Conservation (phyloP, 2,888 invertebrate species). For the Girardia tigrina region DNA sequence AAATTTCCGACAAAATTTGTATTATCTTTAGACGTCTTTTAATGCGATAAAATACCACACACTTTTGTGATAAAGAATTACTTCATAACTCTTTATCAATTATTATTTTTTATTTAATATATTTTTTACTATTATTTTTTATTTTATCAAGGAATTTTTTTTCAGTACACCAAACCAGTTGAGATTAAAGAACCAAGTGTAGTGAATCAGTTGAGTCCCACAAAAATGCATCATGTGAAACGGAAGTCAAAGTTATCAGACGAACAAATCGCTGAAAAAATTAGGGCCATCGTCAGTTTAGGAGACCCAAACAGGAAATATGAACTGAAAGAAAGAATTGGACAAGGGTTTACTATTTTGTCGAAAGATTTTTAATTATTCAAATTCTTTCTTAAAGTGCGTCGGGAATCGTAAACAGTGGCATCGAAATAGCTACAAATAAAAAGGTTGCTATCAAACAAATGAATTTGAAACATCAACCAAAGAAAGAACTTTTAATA, state of each 20-base stretch:
- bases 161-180: slow-evolving; percentile 28
- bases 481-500: slow-evolving; percentile 81
- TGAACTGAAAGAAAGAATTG: slow-evolving; percentile 39
- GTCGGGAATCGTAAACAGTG: slow-evolving; percentile 35
- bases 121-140: too few species aligned
- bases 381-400: not conserved
- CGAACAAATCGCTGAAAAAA: slow-evolving; percentile 63
- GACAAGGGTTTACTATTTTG: slow-evolving; percentile 39
- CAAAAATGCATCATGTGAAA: not conserved
- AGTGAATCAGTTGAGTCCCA: not conserved
- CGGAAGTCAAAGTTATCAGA: slow-evolving; percentile 63
- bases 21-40: too few species aligned
- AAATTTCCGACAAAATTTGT: too few species aligned
- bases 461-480: slow-evolving; percentile 82
- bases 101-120: too few species aligned
- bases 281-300: slow-evolving; percentile 51
- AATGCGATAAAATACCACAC: too few species aligned
- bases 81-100: too few species aligned
- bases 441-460: slow-evolving; percentile 78
- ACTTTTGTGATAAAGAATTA: too few species aligned
- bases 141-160: too few species aligned
- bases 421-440: slow-evolving; percentile 21
- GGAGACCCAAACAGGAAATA: slow-evolving; percentile 39
- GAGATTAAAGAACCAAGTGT: not conserved
- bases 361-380: not conserved